Evolutionary conservation across 2,888 invertebrate species (phyloP), one percentile per base, ranked within the genome.

Genomic region (Oegoconia quadripuncta): DNA sequence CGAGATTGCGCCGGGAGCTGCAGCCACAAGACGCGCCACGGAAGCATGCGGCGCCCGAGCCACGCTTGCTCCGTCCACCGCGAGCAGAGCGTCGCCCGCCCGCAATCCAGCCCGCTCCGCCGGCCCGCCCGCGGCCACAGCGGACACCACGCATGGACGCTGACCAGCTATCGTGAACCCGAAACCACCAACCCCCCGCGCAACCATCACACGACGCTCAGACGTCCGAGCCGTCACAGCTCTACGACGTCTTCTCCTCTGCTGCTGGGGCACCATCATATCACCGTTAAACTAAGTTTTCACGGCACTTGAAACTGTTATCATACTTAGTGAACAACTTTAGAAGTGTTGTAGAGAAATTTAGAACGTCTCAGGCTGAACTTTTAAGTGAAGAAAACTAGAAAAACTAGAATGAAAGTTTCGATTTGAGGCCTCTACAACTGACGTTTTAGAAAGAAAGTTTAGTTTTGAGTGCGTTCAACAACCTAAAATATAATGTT

Each of bases 91-190:
- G 66, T 98, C 97, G 0, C 98, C 98, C 22, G 97, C 95, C 16
- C 96, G 90, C 13, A 98, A 83, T 0, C 97, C 97, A 17, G 96
- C 96, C 44, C 92, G 90, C 64, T 97, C 97, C 0, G 98, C 98
- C 2, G 97, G 97, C 42, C 86, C 86, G 1, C 94, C 94, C 31
- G 91, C 89, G 1, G 97, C 97, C 57, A 98, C 97, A 60, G 96
- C 97, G 35, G 97, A 97, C 41, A 98, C 90, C 47, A 97, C 95
- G 72, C 98, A 98, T 0, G 98, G 98, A 66, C 97, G 94, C 74
- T 98, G 97, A 2, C 98, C 98, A 1, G 97, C 97, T 65, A 98
- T 97, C 14, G 98, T 98, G 71, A 98, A 98, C n/a, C 98, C 98
- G 72, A 97, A 98, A 6, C 98, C 98, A 60, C 94, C 95, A 43